These are phyloP conservation scores for Tringa solitaria DNA, from an alignment of 2,113 vertebrate species.

Conservation along the genomic window DNA sequence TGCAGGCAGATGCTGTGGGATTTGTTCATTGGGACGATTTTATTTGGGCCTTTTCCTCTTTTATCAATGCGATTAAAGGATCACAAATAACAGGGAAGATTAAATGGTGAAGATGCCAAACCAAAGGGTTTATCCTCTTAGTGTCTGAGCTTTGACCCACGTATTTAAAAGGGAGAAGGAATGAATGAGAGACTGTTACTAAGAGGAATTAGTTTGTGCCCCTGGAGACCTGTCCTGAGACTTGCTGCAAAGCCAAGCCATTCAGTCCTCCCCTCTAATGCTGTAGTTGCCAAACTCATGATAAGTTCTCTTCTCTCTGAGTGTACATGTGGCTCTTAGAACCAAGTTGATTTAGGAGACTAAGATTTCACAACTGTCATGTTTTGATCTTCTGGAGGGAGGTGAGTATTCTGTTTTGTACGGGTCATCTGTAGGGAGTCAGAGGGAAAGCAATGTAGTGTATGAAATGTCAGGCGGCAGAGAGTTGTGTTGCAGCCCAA, in stretches of 20 bases:
- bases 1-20: background rate
- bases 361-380: background rate
- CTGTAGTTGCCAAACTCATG: background rate
- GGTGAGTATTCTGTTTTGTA: background rate
- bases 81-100: conserved; percentile 78
- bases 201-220: conserved; percentile 39
- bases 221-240: background rate
- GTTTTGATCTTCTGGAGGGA: background rate
- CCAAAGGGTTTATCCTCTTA: conserved; percentile 75
- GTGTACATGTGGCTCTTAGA: background rate
- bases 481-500: background rate
- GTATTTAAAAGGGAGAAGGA: conserved; percentile 29
- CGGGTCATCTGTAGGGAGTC: background rate
- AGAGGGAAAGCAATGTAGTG: background rate
- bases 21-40: conserved; percentile 27
- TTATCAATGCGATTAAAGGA: conserved; percentile 74
- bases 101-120: conserved; percentile 71
- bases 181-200: conserved; percentile 24
- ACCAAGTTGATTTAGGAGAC: background rate
- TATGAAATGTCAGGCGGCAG: conserved; percentile 12
- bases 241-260: background rate
- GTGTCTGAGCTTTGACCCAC: conserved; percentile 53
- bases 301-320: background rate
- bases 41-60: conserved; percentile 52
- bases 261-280: background rate